phyloP scores from a whole-genome alignment of 2,797 vertebrate species.

The Monodelphis domestica region DNA sequence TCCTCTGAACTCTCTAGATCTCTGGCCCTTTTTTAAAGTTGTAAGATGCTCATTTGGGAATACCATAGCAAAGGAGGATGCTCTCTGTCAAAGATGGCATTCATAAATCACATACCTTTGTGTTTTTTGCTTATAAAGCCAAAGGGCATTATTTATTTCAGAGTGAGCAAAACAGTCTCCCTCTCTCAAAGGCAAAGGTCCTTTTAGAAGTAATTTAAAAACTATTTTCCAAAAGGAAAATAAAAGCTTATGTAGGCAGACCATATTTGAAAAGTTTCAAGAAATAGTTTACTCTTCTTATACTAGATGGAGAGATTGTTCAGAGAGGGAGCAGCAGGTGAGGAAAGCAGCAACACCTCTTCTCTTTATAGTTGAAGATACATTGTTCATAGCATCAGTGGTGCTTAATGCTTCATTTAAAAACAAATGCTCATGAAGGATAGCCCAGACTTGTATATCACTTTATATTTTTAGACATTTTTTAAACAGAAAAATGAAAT shows the following conservation, averaged over 20 bases:
- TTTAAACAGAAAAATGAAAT: too few relatives aligned
- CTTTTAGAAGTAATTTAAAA: not conserved
- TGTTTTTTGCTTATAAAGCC: not conserved
- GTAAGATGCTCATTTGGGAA: not conserved
- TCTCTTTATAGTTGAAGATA: not conserved
- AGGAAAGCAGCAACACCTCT: not conserved
- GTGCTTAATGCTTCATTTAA: not conserved
- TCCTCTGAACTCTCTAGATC: not conserved
- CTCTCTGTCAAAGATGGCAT: not conserved
- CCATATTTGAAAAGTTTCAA: not conserved
- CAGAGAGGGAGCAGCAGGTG: not conserved
- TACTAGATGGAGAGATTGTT: not conserved
- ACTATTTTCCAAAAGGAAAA: constrained; percentile 1
- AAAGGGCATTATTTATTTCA: not conserved
- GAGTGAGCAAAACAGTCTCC: not conserved
- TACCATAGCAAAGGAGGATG: not conserved
- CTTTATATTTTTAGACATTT: too few relatives aligned
- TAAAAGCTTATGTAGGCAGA: not conserved
- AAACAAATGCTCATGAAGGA: too few relatives aligned
- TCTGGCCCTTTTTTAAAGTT: not conserved
- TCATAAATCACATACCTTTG: not conserved
- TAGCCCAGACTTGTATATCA: too few relatives aligned
- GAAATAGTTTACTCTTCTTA: not conserved
- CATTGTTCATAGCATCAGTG: not conserved
- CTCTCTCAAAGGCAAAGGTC: not conserved